phyloP scores from a whole-genome alignment of 2,797 vertebrate genomes.

The Smutsia temminckii region DNA sequence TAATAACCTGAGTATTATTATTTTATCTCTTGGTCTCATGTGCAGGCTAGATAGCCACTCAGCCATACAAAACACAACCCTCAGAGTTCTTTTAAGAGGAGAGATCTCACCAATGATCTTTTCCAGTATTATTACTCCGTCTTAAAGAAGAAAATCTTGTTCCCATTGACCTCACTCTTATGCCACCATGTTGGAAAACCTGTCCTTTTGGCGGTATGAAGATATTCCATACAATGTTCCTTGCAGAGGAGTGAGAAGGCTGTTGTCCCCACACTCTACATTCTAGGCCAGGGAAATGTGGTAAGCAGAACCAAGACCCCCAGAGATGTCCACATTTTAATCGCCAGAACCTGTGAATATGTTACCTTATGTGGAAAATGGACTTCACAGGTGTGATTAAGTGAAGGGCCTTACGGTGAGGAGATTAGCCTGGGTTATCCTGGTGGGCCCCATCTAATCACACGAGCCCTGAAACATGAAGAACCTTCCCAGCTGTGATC shows the following conservation, averaged over 20 bases:
- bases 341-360: background rate
- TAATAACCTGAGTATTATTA: conserved; percentile 48
- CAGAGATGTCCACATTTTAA: background rate
- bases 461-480: background rate
- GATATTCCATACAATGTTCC: background rate
- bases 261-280: background rate
- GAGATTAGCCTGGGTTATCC: background rate
- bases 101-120: too few relatives aligned
- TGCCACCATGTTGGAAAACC: background rate
- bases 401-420: background rate
- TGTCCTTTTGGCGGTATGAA: background rate
- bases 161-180: background rate
- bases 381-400: background rate
- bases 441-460: background rate
- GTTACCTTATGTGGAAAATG: background rate
- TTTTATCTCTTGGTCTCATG: conserved; percentile 45
- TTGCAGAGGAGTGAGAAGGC: background rate
- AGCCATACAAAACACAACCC: background rate
- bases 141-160: background rate
- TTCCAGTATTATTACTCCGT: too few relatives aligned
- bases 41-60: background rate
- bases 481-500: background rate
- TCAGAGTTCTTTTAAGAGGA: background rate
- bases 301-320: background rate
- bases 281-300: background rate